A percentile compares a stretch with the other conserved stretches of the same genome.
Evolutionary conservation across 2,888 invertebrate genomes (phyloP).

Genomic region (Candidula unifasciata): DNA sequence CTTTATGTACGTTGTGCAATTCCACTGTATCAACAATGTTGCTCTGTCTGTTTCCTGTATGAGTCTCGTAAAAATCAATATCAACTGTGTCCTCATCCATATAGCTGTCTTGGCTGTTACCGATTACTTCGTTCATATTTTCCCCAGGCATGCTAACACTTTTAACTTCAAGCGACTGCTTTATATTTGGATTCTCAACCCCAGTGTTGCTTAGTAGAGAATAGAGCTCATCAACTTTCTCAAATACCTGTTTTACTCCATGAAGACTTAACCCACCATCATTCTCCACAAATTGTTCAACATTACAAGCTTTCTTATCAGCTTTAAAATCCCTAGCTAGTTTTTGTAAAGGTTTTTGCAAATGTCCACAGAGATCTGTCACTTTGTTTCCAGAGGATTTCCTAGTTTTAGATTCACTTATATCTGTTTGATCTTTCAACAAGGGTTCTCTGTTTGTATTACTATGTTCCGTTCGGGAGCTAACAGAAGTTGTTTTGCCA

Average conservation of each 20-base stretch:
- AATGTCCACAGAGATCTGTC: not conserved
- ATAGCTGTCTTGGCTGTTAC: constrained; percentile 2
- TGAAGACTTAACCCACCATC: not conserved
- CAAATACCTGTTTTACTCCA: not conserved
- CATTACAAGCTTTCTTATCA: not conserved
- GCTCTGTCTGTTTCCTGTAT: not conserved
- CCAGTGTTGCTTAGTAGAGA: not conserved
- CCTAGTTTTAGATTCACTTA: not conserved
- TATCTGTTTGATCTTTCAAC: not conserved
- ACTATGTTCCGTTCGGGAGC: not conserved
- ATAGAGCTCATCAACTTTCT: not conserved
- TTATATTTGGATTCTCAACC: not conserved
- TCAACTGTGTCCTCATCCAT: not conserved
- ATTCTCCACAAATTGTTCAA: no score
- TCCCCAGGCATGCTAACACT: not conserved
- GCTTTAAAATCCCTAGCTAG: not conserved
- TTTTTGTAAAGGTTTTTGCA: not conserved
- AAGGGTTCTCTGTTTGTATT: not conserved
- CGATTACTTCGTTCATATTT: not conserved
- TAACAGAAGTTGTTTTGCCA: not conserved
- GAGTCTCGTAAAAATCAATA: not conserved
- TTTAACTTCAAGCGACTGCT: not conserved
- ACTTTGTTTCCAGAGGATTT: not conserved
- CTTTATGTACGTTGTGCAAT: no score
- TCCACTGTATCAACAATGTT: no score